phyloP scores from a whole-genome alignment of 2,113 vertebrate genomes.

The Argyrosomus japonicus region DNA sequence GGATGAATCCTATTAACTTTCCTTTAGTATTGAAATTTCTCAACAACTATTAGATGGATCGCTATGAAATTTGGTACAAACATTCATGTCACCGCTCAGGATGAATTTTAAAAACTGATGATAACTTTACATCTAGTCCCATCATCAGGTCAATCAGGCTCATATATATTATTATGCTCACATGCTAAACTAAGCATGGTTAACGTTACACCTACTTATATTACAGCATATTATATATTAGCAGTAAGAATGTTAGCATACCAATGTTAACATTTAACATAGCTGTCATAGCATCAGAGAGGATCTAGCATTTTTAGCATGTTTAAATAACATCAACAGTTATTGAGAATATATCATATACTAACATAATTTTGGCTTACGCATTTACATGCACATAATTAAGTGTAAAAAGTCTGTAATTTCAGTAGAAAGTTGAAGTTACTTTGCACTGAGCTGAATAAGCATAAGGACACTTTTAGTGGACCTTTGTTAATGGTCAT shows the following conservation, averaged over 20 bases:
- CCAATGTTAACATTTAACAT: background rate
- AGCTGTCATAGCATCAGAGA: background rate
- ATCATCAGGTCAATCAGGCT: background rate
- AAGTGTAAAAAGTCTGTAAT: background rate
- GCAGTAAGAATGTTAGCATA: background rate
- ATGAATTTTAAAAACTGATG: background rate
- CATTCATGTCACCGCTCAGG: background rate
- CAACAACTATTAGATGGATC: background rate
- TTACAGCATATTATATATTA: too few species aligned
- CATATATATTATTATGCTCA: background rate
- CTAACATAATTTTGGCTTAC: background rate
- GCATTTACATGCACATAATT: background rate
- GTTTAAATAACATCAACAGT: too few species aligned
- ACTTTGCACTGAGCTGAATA: background rate
- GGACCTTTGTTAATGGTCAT: background rate
- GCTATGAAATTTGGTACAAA: background rate
- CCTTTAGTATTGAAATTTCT: too few species aligned
- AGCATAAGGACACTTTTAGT: background rate
- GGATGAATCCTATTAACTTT: background rate
- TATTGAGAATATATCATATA: background rate
- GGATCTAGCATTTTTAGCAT: background rate
- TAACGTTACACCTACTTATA: background rate
- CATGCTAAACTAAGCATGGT: background rate
- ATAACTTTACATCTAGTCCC: background rate
- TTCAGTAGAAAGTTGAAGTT: background rate